These are phyloP conservation scores for Eilema griseolum DNA, from an alignment of 2,888 invertebrate genomes.

Conservation along the genomic window DNA sequence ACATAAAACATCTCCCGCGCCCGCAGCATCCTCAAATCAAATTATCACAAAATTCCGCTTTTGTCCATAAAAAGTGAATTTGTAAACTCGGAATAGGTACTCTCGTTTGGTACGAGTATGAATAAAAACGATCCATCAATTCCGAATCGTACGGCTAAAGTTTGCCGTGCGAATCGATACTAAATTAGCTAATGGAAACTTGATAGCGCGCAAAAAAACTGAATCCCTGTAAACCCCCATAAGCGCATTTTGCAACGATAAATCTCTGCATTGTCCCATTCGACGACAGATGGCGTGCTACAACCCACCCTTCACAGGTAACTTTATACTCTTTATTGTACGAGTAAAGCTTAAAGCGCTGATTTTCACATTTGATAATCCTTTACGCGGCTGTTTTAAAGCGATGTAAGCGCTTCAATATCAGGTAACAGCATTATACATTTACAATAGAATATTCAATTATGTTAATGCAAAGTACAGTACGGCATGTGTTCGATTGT, in stretches of 20 bases:
- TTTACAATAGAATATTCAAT: slow-evolving; percentile 81
- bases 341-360: slow-evolving; percentile 54
- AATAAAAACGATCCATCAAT: slow-evolving; percentile 84
- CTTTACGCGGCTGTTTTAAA: slow-evolving; percentile 18
- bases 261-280: slow-evolving; percentile 77
- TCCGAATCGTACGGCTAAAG: slow-evolving; percentile 69
- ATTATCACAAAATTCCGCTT: slow-evolving; percentile 64
- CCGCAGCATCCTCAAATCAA: slow-evolving; percentile 57
- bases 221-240: slow-evolving; percentile 74
- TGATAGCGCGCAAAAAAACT: slow-evolving; percentile 84
- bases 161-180: slow-evolving; percentile 77
- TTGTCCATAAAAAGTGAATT: slow-evolving; percentile 77
- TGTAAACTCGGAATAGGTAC: slow-evolving; percentile 70
- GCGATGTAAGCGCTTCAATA: slow-evolving; percentile 51
- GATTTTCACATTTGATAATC: slow-evolving; percentile 15
- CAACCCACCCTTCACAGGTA: slow-evolving; percentile 73
- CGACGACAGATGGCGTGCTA: slow-evolving; percentile 79
- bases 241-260: slow-evolving; percentile 81
- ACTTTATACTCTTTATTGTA: slow-evolving; percentile 66
- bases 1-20: slow-evolving; percentile 32
- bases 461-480: slow-evolving; percentile 70
- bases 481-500: slow-evolving; percentile 71
- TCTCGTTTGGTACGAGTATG: slow-evolving; percentile 73
- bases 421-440: slow-evolving; percentile 76
- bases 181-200: slow-evolving; percentile 87